These are phyloP conservation scores for Callospermophilus lateralis DNA, from an alignment of 2,113 vertebrate genomes.

Conservation along the genomic window DNA sequence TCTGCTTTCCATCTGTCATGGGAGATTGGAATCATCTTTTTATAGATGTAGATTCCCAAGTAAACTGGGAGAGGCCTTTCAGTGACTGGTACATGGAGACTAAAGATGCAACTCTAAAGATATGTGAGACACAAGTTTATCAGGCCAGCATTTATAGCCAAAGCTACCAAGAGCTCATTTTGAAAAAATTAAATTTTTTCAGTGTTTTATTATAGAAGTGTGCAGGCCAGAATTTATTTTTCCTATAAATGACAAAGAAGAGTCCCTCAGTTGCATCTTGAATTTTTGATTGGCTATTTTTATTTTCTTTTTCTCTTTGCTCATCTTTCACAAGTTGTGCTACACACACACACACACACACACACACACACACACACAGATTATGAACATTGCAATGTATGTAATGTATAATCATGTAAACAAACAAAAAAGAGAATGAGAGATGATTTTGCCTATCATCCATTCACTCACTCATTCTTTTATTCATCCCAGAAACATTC, in stretches of 20 bases:
- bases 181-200: no score
- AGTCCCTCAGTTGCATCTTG: no score
- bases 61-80: not conserved
- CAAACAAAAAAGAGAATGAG: not conserved
- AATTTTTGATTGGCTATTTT: no score
- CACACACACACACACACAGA: not conserved
- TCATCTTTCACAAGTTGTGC: no score
- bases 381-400: not conserved
- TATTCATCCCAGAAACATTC: not conserved
- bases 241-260: no score
- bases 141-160: no score
- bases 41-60: not conserved
- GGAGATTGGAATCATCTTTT: not conserved
- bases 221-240: no score
- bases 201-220: no score
- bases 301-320: no score
- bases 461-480: not conserved
- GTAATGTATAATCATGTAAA: not conserved
- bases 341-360: no score
- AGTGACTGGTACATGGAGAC: not conserved
- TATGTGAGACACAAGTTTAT: not conserved
- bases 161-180: no score
- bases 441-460: not conserved
- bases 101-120: not conserved
- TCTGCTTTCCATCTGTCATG: not conserved